Conservation (phyloP, 2,888 invertebrate species). For the Apotomis betuletana region DNA sequence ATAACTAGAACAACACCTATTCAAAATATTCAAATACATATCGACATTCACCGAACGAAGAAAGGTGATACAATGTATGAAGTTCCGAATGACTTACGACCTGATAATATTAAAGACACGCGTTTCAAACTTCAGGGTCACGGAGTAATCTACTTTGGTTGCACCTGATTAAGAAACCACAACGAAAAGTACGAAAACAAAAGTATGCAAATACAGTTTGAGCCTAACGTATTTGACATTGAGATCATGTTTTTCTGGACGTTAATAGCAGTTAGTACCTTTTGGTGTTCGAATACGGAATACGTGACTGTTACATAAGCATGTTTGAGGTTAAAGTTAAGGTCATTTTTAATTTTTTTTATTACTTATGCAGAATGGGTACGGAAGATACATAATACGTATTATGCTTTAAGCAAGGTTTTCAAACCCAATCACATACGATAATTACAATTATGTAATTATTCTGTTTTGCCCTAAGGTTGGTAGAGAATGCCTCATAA, state of each 20-base stretch:
- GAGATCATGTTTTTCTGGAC: background rate
- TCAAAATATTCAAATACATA: background rate
- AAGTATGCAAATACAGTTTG: background rate
- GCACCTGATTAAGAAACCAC: constrained; percentile 17
- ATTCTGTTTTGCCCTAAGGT: too few relatives aligned
- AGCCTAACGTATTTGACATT: background rate
- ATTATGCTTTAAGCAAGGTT: too few relatives aligned
- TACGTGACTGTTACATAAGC: constrained; percentile 30
- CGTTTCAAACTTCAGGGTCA: constrained; percentile 24
- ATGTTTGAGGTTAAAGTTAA: constrained; percentile 31
- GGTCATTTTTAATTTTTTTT: constrained; percentile 29
- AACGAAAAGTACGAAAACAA: background rate
- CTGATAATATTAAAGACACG: background rate
- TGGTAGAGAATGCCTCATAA: too few relatives aligned
- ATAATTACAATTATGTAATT: too few relatives aligned
- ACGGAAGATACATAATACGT: too few relatives aligned
- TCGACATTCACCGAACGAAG: background rate
- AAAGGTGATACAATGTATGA: background rate
- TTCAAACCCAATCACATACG: too few relatives aligned
- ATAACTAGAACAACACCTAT: background rate
- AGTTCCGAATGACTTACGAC: background rate
- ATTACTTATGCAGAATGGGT: too few relatives aligned
- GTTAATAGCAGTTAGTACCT: background rate
- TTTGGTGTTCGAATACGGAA: background rate
- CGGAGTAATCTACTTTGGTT: constrained; percentile 15